Evolutionary conservation across 2,797 vertebrate species (phyloP).

Genomic region (Paratrypauchen microcephalus): DNA sequence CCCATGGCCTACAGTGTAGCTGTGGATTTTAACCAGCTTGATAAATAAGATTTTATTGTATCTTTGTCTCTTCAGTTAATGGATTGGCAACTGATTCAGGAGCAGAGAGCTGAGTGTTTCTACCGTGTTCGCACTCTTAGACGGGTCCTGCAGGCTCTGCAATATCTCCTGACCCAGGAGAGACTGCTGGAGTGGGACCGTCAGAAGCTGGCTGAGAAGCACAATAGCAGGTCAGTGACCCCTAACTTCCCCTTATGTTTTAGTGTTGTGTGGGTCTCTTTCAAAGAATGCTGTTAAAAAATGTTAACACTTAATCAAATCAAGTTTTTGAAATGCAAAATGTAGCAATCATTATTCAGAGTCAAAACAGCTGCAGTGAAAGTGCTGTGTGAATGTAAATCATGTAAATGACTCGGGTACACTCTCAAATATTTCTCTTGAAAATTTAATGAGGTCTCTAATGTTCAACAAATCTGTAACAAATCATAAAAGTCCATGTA

Average conservation of each 20-base stretch:
- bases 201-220: conserved; percentile 71
- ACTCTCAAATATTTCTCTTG: neutral
- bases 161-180: conserved; percentile 71
- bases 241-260: conserved; percentile 25
- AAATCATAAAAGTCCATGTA: neutral
- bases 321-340: conserved; percentile 7
- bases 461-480: neutral
- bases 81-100: conserved; percentile 66
- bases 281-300: conserved; percentile 1
- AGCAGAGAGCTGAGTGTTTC: conserved; percentile 67
- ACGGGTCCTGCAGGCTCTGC: conserved; percentile 79
- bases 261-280: neutral
- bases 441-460: neutral
- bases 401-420: neutral
- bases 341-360: neutral
- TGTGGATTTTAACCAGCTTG: neutral
- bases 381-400: conserved; percentile 8
- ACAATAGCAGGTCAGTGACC: conserved; percentile 79
- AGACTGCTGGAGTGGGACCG: conserved; percentile 70
- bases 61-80: conserved; percentile 67
- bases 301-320: neutral
- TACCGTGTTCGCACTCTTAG: conserved; percentile 68
- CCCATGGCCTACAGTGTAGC: too few species aligned
- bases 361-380: conserved; percentile 12
- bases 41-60: neutral